Percentiles rank a stretch among this genome's conserved stretches.
phyloP scores from a whole-genome alignment of 2,113 vertebrate species.

The Aramus guarauna region DNA sequence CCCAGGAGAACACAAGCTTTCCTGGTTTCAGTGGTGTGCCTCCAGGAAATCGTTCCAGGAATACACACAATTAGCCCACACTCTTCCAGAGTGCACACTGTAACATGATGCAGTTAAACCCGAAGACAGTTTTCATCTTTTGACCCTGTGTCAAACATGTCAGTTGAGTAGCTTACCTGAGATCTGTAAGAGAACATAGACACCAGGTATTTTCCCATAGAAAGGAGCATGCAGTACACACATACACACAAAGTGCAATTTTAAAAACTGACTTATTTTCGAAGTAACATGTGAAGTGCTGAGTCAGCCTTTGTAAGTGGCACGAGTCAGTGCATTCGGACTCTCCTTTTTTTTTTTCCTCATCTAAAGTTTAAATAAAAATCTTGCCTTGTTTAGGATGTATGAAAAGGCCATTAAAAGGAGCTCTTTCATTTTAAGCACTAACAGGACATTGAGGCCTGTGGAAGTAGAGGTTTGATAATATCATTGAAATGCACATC shows the following conservation, averaged over 20 bases:
- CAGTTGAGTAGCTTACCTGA: slow-evolving; percentile 33
- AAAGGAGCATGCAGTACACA: background rate
- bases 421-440: background rate
- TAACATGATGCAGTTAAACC: slow-evolving; percentile 51
- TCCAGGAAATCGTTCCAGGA: background rate
- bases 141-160: slow-evolving; percentile 26
- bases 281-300: background rate
- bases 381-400: background rate
- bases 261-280: background rate
- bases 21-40: background rate
- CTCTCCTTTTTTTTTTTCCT: background rate
- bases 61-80: slow-evolving; percentile 12
- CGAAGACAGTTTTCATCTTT: slow-evolving; percentile 39
- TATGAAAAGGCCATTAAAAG: background rate
- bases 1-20: background rate
- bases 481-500: background rate
- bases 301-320: background rate
- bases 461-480: background rate
- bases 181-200: background rate
- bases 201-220: background rate
- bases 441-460: background rate
- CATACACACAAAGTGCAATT: background rate
- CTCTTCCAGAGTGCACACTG: slow-evolving; percentile 15
- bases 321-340: background rate
- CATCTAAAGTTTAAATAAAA: background rate